Base-by-base conservation (phyloP, 2,888 invertebrate species). In the Teleogryllus oceanicus region DNA sequence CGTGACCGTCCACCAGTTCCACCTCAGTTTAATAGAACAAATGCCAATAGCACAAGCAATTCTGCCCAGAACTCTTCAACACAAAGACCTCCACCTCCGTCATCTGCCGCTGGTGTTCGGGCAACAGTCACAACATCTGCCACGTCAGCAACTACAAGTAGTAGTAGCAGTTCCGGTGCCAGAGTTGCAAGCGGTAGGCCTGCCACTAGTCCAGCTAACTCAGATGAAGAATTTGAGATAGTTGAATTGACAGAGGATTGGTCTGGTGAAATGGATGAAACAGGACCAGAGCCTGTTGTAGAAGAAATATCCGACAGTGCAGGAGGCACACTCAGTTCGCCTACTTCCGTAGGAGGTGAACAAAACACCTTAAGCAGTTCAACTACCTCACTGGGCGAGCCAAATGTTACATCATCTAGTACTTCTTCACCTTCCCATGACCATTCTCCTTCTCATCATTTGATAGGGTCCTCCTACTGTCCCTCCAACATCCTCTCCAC, bases 221-320 rank as follows among this genome's bases (percentile, higher is more conserved):
- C 20, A 13, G 49, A 49, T 37, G n/a, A 21, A n/a, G 49, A 50
- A 50, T 16, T 24, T 20, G 78, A 49, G 24, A 51, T 50, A 50
- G 50, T 78, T 50, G 78, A 78, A 78, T 21, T 78, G 78, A 50
- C 21, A 11, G 78, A 78, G 49, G 20, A 78, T 78, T 18, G n/a
- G n/a, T n/a, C 78, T 49, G 78, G 51, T 16, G 78, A 78, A 18
- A 16, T 21, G 12, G 50, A 78, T 21, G 51, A n/a, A 20, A 11
- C 50, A 21, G 78, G 78, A n/a, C 78, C 78, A 78, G 78, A 78
- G 49, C 78, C 78, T 78, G 50, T 78, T 49, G 49, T 78, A 50
- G 78, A 50, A 50, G 78, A 78, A 50, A 51, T 50, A n/a, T 20
- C n/a, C n/a, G 50, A 78, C 11, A 78, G 51, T 50, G 20, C 20